phyloP scores from a whole-genome alignment of 2,797 vertebrate genomes.

The Sebastes alutus region DNA sequence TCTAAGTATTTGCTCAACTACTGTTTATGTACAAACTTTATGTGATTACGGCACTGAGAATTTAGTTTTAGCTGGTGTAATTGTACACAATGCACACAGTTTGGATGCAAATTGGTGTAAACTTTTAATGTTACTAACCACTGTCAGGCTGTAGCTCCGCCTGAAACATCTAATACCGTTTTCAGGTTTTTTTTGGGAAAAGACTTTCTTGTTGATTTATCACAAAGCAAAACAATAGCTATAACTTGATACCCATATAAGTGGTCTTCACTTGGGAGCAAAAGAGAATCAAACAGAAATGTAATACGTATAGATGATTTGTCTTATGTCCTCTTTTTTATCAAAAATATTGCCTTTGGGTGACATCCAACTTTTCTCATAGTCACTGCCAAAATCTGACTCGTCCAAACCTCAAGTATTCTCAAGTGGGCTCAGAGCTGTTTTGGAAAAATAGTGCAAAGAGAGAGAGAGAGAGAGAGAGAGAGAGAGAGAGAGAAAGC shows the following conservation, averaged over 20 bases:
- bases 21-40: background rate
- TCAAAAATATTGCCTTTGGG: slow-evolving; percentile 80
- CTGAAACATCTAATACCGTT: slow-evolving; percentile 18
- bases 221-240: slow-evolving; percentile 52
- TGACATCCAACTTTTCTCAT: slow-evolving; percentile 65
- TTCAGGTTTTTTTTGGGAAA: slow-evolving; percentile 32
- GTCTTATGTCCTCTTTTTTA: slow-evolving; percentile 62
- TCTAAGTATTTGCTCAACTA: background rate
- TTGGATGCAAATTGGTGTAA: background rate
- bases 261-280: slow-evolving; percentile 51
- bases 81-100: background rate
- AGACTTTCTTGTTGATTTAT: slow-evolving; percentile 49
- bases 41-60: background rate
- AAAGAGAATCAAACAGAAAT: slow-evolving; percentile 66
- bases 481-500: background rate
- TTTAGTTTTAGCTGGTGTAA: background rate
- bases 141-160: slow-evolving; percentile 19
- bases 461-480: too few relatives aligned
- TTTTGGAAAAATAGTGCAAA: slow-evolving; percentile 67
- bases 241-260: slow-evolving; percentile 53
- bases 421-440: slow-evolving; percentile 67
- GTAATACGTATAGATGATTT: slow-evolving; percentile 70
- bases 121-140: background rate
- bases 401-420: slow-evolving; percentile 74
- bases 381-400: slow-evolving; percentile 68